phyloP scores from a whole-genome alignment of 2,888 invertebrate genomes.

The Tipula lateralis region DNA sequence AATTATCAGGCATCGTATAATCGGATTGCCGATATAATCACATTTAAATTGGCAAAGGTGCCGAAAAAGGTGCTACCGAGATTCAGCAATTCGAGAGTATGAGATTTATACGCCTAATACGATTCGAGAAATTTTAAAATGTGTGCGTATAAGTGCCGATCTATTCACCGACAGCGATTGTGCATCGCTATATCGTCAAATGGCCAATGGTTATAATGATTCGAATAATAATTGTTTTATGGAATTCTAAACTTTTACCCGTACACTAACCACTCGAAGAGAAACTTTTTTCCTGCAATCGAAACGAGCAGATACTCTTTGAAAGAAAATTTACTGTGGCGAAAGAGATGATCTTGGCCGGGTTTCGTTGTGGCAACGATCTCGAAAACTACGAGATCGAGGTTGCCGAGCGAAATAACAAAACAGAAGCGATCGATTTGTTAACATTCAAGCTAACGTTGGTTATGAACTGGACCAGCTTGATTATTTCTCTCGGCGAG shows the following conservation, averaged over 20 bases:
- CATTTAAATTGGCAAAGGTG: neutral
- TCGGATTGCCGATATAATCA: neutral
- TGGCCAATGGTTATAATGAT: neutral
- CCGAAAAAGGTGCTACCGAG: neutral
- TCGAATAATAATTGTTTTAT: neutral
- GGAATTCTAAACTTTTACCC: neutral
- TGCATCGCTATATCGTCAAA: neutral
- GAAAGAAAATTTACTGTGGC: neutral
- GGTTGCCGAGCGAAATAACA: neutral
- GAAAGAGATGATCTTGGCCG: neutral
- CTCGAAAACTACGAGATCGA: neutral
- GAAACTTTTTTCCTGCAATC: neutral
- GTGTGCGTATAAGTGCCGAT: neutral
- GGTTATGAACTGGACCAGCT: neutral
- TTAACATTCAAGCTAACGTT: neutral
- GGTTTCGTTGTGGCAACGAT: neutral
- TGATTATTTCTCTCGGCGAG: neutral
- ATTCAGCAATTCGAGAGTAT: neutral
- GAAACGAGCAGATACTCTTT: neutral
- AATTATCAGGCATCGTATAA: neutral
- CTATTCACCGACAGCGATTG: neutral
- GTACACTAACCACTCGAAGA: neutral
- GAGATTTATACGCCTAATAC: neutral
- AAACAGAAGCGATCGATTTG: neutral
- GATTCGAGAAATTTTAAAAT: neutral